Evolutionary conservation across 2,113 vertebrate species (phyloP), one percentile per base, ranked within the genome.

Genomic region (Oncorhynchus clarkii): DNA sequence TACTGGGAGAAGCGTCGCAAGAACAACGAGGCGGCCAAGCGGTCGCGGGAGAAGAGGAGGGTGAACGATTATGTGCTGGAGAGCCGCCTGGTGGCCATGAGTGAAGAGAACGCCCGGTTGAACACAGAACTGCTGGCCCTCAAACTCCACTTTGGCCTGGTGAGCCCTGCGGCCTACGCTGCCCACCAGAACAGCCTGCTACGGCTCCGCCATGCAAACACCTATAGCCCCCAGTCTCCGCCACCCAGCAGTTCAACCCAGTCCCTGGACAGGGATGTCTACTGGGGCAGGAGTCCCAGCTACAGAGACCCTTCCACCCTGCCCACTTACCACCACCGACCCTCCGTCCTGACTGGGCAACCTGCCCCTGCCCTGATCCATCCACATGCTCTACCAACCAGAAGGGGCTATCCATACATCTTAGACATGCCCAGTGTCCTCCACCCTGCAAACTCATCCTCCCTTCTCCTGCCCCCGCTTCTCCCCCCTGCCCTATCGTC

Each of bases 1-100:
- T 99, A 99, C 88, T 98, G 97, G 97, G 95, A 96, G 86, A 99
- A 96, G 84, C 88, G 96, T 6, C 92, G 88, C 16, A 97, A 95
- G 90, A 97, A 99, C 88, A 98, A 98, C 0, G 96, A 96, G 74
- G 95, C 96, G 0, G 96, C 96, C 82, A 97, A 95, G 79, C 91
- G 95, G n/a, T 99, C 97, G 0, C 89, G 97, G 27, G 95, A 98
- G 81, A 98, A 96, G 90, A 89, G 92, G 48, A 85, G 87, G 2
- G 89, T 95, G 49, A 93, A 92, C 0, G 95, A 98, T n/a, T 92
- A 90, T 0, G 94, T 95, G 31, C 83, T 95, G 67, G 96, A 97
- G 90, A 86, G 69, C 49, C 91, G 91, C 73, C 67, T 98, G 76
- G 76, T 90, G 0, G 91, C 91, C 0, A 83, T 98, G 87, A 93